These are phyloP conservation scores for Brachionus paranguensis DNA, from an alignment of 1,140 invertebrate genomes.

Conservation along the genomic window DNA sequence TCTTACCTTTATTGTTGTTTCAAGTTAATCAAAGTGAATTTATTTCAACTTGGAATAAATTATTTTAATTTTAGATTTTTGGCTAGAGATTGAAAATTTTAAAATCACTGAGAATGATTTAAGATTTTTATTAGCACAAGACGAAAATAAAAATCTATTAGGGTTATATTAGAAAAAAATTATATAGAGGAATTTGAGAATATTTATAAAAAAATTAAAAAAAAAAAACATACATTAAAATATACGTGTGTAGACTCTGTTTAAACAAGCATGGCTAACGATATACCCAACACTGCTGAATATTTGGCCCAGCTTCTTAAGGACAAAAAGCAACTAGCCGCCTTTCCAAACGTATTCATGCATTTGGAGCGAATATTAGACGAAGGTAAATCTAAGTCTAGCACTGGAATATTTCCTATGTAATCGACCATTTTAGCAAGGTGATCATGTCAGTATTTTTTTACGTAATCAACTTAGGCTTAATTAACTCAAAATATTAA, in stretches of 20 bases:
- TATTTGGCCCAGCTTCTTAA: conserved; percentile 99
- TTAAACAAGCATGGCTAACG: not conserved
- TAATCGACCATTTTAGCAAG: not conserved
- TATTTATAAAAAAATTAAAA: not conserved
- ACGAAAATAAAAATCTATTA: not conserved
- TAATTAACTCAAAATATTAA: not conserved
- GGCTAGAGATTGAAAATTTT: not conserved
- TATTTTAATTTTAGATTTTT: conserved; percentile 14
- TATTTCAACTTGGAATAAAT: conserved; percentile 2
- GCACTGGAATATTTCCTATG: not conserved
- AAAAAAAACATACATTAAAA: not conserved
- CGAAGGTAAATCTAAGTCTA: conserved; percentile 71
- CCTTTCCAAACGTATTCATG: conserved; percentile 98
- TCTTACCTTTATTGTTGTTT: conserved; percentile 19
- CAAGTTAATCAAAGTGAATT: conserved; percentile 8
- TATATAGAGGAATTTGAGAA: not conserved
- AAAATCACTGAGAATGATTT: conserved; percentile 30
- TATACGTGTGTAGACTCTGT: not conserved
- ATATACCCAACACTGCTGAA: conserved; percentile 60
- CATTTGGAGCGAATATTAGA: conserved; percentile 97
- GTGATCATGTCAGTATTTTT: not conserved
- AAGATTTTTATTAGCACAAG: conserved; percentile 26
- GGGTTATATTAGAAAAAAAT: not conserved
- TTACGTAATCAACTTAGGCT: not conserved
- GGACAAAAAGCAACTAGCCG: conserved; percentile 98